phyloP scores from a whole-genome alignment of 2,888 invertebrate species.

The Trichacis sp. region DNA sequence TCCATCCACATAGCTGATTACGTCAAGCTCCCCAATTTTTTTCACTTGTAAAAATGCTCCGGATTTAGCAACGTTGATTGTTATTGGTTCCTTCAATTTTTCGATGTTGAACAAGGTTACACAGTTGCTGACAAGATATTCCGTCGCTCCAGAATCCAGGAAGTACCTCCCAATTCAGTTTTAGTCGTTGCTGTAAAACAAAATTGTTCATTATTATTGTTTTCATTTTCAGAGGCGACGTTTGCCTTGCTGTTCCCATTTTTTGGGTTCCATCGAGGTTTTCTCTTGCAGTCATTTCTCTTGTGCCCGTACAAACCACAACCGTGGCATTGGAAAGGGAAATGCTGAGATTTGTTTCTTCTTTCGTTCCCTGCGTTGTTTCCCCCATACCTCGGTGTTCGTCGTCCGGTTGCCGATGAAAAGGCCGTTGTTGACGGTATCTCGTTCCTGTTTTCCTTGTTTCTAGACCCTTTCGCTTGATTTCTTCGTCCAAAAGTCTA shows the following conservation, averaged over 20 bases:
- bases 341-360: too few relatives aligned
- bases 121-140: constrained; percentile 34
- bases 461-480: constrained; percentile 13
- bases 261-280: not conserved
- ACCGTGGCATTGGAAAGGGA: too few relatives aligned
- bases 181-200: constrained; percentile 5
- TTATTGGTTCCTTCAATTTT: constrained; percentile 27
- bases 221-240: not conserved
- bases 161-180: constrained; percentile 20
- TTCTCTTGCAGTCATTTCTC: too few relatives aligned
- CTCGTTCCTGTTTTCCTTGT: constrained; percentile 9
- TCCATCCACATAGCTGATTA: constrained; percentile 2
- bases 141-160: constrained; percentile 46
- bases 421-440: not conserved
- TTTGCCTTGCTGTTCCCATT: not conserved
- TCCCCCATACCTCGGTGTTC: too few relatives aligned
- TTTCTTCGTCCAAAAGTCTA: constrained; percentile 42
- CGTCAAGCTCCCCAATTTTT: constrained; percentile 6
- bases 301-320: too few relatives aligned
- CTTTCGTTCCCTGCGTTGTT: too few relatives aligned
- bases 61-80: constrained; percentile 38
- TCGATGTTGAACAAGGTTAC: constrained; percentile 22
- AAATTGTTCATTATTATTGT: not conserved
- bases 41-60: constrained; percentile 17
- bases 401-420: too few relatives aligned